phyloP scores from a whole-genome alignment of 2,888 invertebrate species.

The Alitta virens region DNA sequence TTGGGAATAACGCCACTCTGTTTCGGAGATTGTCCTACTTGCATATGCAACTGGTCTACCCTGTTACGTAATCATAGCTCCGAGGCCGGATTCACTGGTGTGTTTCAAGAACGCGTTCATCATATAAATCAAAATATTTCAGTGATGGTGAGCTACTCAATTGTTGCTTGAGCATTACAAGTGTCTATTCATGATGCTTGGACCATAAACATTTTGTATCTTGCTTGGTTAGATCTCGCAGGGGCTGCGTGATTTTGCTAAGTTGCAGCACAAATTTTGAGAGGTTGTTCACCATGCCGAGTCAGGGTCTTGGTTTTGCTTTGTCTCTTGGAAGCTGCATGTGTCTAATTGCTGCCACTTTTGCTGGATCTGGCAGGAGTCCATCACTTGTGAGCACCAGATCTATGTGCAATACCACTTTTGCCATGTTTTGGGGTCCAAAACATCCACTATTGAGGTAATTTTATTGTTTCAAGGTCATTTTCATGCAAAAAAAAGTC shows the following conservation, averaged over 20 bases:
- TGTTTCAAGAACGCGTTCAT: constrained; percentile 11
- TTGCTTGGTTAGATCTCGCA: constrained; percentile 17
- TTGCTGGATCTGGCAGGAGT: too few relatives aligned
- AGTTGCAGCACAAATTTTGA: constrained; percentile 21
- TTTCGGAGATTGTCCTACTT: constrained; percentile 7
- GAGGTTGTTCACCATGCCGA: constrained; percentile 27
- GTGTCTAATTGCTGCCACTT: too few relatives aligned
- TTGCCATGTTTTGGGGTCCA: too few relatives aligned
- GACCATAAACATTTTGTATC: constrained; percentile 26
- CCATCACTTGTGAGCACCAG: too few relatives aligned
- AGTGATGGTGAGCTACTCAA: constrained; percentile 13
- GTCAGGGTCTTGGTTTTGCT: constrained; percentile 4
- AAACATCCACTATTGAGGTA: too few relatives aligned
- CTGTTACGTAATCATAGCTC: constrained; percentile 10
- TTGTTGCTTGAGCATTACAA: constrained; percentile 16
- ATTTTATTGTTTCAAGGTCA: too few relatives aligned
- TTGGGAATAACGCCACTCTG: constrained; percentile 16
- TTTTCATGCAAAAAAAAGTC: too few relatives aligned
- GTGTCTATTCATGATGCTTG: constrained; percentile 6
- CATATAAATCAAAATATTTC: constrained; percentile 9
- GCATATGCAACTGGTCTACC: constrained; percentile 15
- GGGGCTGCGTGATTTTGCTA: constrained; percentile 15
- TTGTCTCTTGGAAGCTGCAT: too few relatives aligned
- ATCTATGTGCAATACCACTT: too few relatives aligned
- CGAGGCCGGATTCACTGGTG: constrained; percentile 17